Percentiles rank a stretch among this genome's conserved stretches.
Evolutionary conservation across 2,888 invertebrate genomes (phyloP).

Genomic region (Cetonia aurata): DNA sequence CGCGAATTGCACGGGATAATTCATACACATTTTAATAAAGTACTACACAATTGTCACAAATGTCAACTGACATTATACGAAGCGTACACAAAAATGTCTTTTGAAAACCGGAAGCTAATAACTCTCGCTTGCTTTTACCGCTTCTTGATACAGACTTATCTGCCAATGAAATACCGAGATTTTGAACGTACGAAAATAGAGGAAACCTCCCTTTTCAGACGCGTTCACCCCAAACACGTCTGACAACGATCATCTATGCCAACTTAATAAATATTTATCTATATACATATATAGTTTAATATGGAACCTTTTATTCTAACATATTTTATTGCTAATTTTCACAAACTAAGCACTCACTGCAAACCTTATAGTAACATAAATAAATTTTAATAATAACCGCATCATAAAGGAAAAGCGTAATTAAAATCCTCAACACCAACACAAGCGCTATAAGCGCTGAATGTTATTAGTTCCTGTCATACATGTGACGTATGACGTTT

Average conservation of each 20-base stretch:
- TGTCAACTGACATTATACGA: constrained; percentile 39
- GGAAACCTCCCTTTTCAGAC: constrained; percentile 21
- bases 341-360: too few relatives aligned
- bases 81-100: constrained; percentile 48
- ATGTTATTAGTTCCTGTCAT: too few relatives aligned
- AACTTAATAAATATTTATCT: too few relatives aligned
- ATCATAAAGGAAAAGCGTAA: too few relatives aligned
- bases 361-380: too few relatives aligned
- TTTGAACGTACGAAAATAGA: constrained; percentile 53
- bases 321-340: too few relatives aligned
- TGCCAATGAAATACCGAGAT: constrained; percentile 52
- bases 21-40: constrained; percentile 40
- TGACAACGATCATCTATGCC: background rate
- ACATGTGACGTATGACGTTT: background rate
- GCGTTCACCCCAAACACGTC: constrained; percentile 4
- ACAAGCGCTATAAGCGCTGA: too few relatives aligned
- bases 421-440: too few relatives aligned
- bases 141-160: constrained; percentile 48
- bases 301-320: too few relatives aligned
- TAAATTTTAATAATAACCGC: too few relatives aligned
- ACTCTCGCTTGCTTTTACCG: constrained; percentile 47
- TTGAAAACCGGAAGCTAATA: constrained; percentile 57
- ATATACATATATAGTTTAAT: too few relatives aligned
- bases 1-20: constrained; percentile 31
- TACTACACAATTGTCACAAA: constrained; percentile 46